Conservation (phyloP, 1,140 invertebrate genomes). For the Condylostylus longicornis region DNA sequence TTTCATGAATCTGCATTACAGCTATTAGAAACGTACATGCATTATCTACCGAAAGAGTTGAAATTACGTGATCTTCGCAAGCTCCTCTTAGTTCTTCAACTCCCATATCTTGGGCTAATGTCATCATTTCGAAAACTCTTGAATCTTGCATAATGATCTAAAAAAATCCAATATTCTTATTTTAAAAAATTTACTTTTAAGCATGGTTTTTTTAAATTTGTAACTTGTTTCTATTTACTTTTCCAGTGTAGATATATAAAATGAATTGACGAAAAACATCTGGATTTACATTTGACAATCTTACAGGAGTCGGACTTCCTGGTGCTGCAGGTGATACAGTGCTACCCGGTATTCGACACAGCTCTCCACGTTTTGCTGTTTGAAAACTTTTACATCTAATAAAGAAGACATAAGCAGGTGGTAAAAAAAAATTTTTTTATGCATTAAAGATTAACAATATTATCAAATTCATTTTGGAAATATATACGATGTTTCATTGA, state of each 20-base stretch:
- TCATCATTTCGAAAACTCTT: constrained; percentile 79
- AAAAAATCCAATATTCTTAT: constrained; percentile 5
- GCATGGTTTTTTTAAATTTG: too few species aligned
- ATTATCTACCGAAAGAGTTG: constrained; percentile 69
- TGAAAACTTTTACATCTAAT: constrained; percentile 80
- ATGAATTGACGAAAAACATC: constrained; percentile 77
- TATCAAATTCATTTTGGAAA: too few species aligned
- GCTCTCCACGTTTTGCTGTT: constrained; percentile 61
- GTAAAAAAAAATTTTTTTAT: too few species aligned
- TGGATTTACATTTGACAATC: constrained; percentile 67
- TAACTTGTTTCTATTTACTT: too few species aligned
- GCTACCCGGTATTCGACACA: constrained; percentile 60
- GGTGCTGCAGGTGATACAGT: constrained; percentile 55
- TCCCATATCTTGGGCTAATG: constrained; percentile 70
- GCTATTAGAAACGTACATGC: constrained; percentile 77
- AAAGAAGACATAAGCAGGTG: too few species aligned
- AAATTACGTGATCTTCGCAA: constrained; percentile 78
- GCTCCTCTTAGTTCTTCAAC: constrained; percentile 65
- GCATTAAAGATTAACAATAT: too few species aligned
- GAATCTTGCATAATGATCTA: constrained; percentile 74
- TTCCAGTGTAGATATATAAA: constrained; percentile 79
- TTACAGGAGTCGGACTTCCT: constrained; percentile 56
- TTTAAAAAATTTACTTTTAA: constrained; percentile 48
- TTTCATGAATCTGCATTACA: constrained; percentile 73
- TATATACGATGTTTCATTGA: too few species aligned